Conservation (phyloP, 2,797 vertebrate genomes). For the Galago senegalensis region DNA sequence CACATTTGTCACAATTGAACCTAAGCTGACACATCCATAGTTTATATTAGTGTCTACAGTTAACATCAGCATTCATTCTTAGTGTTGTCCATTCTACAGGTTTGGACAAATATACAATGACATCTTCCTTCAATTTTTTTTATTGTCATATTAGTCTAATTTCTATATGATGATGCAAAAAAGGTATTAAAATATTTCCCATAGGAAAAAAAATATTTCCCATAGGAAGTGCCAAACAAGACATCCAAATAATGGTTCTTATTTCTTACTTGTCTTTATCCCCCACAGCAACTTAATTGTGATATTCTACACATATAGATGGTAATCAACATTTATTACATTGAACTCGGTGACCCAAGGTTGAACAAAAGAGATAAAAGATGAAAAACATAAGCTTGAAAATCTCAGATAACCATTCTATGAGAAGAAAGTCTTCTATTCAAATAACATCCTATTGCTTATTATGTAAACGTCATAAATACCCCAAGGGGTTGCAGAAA, state of each 20-base stretch:
- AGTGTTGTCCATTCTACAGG: not conserved
- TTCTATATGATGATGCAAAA: not conserved
- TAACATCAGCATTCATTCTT: not conserved
- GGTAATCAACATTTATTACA: constrained; percentile 31
- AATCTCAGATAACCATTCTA: not conserved
- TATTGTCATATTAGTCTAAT: not conserved
- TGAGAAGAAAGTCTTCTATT: not conserved
- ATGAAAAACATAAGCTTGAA: not conserved
- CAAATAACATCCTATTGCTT: not conserved
- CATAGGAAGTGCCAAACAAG: not conserved
- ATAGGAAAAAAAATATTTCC: not conserved
- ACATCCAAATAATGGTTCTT: not conserved
- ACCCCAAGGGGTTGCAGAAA: not conserved
- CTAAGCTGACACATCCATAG: not conserved
- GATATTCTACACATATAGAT: not conserved
- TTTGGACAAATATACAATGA: not conserved
- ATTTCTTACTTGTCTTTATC: not conserved
- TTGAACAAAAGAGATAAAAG: constrained; percentile 26
- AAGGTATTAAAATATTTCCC: not conserved
- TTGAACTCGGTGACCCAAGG: constrained; percentile 11
- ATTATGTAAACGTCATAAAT: constrained; percentile 51
- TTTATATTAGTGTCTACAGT: not conserved
- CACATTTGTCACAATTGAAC: not conserved
- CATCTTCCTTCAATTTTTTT: not conserved
- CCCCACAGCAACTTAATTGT: not conserved